phyloP scores from a whole-genome alignment of 2,888 invertebrate genomes.

The Cheilosia variabilis region DNA sequence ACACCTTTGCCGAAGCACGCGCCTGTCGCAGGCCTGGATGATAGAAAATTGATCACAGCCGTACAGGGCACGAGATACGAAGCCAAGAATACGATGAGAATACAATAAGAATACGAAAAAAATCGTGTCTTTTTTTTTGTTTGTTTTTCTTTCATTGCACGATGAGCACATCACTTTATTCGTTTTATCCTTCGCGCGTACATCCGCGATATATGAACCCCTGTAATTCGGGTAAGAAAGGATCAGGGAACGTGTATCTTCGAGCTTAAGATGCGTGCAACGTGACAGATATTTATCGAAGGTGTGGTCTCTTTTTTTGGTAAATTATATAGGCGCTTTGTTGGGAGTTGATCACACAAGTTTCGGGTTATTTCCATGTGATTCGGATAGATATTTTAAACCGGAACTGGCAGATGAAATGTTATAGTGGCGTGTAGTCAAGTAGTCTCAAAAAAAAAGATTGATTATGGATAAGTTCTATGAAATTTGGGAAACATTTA shows the following conservation, averaged over 20 bases:
- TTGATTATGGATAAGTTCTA: too few species aligned
- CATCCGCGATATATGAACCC: slow-evolving; percentile 59
- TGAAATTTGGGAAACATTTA: too few species aligned
- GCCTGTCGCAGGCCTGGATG: slow-evolving; percentile 70
- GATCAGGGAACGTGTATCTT: slow-evolving; percentile 56
- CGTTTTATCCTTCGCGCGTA: slow-evolving; percentile 69
- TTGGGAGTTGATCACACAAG: slow-evolving; percentile 1
- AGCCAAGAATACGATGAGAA: slow-evolving; percentile 35
- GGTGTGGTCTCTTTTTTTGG: slow-evolving; percentile 59
- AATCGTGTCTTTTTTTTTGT: slow-evolving; percentile 15
- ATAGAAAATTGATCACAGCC: slow-evolving; percentile 71
- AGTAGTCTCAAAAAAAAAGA: too few species aligned
- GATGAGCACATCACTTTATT: slow-evolving; percentile 67
- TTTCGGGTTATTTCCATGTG: slow-evolving; percentile 14
- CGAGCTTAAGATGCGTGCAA: slow-evolving; percentile 67
- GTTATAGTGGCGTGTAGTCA: too few species aligned
- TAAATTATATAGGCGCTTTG: slow-evolving; percentile 63
- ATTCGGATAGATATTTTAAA: background rate
- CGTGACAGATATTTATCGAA: slow-evolving; percentile 75
- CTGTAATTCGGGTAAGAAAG: slow-evolving; percentile 39
- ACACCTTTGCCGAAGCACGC: slow-evolving; percentile 73
- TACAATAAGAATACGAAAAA: slow-evolving; percentile 39
- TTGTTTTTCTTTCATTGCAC: slow-evolving; percentile 39
- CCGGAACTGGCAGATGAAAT: background rate
- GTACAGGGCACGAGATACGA: slow-evolving; percentile 59